Base-by-base conservation (phyloP, 2,888 invertebrate genomes). In the Platycheirus rosarum region DNA sequence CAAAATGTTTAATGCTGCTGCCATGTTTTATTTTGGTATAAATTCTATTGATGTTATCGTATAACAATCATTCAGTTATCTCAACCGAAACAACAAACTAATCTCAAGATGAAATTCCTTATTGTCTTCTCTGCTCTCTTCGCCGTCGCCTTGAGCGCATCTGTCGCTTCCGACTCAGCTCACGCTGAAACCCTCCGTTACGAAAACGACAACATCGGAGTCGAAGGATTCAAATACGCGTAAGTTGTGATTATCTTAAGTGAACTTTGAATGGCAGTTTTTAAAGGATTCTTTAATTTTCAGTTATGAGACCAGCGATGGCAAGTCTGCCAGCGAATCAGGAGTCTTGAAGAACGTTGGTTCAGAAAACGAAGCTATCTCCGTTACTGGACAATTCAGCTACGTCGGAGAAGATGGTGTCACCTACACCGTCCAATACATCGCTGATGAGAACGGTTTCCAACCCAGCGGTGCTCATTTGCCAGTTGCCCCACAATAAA, bases 171-270 rank as follows among this genome's bases (percentile, higher is more conserved):
- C 60, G 53, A 65, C 8, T 76, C 84, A 26, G 78, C 84, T 60
- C 92, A 93, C 85, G 93, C 92, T 3, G 91, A 92, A 85, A 91
- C 93, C 84, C 66, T 93, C 37, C 91, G 92, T 79, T 92, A 92
- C 84, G 92, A 90, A 32, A 91, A 91, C 13, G 89, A 90, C 57
- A 91, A 91, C 73, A 92, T 92, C n/a, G 92, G 90, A 51, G 87
- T 91, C 85, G 92, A 93, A 85, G 92, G 92, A 86, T 94, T 92
- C 87, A 89, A 91, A 68, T 93, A 93, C 86, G 90, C 89, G 93
- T 93, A 90, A 92, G 93, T 91, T 32, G 2, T 14, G 1, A 32
- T 8, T 23, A 23, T 23, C 23, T 6, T 23, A 32, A 32, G 8
- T 32, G 8, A 32, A 7, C 8, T 8, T 26, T 26, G 3, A 26